Percentiles rank a stretch among this genome's conserved stretches.
phyloP scores from a whole-genome alignment of 2,888 invertebrate species.

The Eulithis prunata region DNA sequence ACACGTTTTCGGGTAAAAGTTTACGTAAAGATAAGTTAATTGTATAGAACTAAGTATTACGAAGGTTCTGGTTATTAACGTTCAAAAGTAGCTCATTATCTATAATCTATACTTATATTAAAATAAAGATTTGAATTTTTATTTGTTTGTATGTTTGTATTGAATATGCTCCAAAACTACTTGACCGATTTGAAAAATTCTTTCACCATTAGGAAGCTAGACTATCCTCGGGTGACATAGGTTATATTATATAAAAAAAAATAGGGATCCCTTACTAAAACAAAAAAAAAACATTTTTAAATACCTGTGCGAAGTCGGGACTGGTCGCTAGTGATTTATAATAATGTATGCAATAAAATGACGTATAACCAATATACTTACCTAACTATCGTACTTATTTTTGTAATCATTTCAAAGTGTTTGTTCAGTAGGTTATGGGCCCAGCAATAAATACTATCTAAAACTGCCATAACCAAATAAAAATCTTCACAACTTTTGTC shows the following conservation, averaged over 20 bases:
- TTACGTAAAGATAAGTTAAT: constrained; percentile 29
- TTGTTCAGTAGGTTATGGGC: constrained; percentile 1
- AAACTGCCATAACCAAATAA: not conserved
- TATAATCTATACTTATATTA: no score
- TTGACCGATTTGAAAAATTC: no score
- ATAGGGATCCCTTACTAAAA: no score
- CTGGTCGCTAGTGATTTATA: not conserved
- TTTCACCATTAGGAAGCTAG: no score
- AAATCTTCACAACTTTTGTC: not conserved
- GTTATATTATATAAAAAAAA: no score
- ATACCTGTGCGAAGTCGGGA: no score
- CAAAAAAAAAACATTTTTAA: no score
- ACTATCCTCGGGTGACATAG: no score
- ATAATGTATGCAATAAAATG: not conserved
- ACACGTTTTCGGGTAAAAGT: constrained; percentile 15
- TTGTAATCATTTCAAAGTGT: not conserved
- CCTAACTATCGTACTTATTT: no score
- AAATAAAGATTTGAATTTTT: no score
- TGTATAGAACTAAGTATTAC: constrained; percentile 20
- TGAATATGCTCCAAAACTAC: no score
- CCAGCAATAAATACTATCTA: not conserved
- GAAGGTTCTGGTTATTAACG: constrained; percentile 13
- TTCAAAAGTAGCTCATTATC: constrained; percentile 4
- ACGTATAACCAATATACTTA: not conserved
- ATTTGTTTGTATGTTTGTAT: no score